These are phyloP conservation scores for Electrophaes corylata DNA, from an alignment of 2,888 invertebrate genomes.

Conservation along the genomic window DNA sequence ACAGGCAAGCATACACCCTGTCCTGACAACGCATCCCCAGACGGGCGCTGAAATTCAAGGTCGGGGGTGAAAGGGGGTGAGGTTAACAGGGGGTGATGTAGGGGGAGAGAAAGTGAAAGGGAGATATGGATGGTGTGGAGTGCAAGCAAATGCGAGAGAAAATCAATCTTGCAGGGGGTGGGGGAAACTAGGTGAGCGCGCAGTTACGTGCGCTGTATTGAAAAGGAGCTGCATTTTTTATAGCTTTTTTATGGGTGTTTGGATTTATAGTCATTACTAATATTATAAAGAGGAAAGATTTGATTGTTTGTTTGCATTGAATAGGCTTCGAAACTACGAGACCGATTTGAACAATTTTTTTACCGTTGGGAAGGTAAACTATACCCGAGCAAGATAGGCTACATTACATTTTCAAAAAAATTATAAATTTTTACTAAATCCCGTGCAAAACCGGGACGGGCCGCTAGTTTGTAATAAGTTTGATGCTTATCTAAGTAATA, in stretches of 20 bases:
- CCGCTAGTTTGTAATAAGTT: background rate
- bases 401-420: no score
- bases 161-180: constrained; percentile 82
- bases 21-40: constrained; percentile 64
- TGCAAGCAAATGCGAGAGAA: constrained; percentile 81
- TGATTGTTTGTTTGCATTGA: no score
- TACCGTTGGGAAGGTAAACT: no score
- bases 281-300: no score
- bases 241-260: constrained; percentile 24
- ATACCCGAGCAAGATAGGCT: no score
- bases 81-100: constrained; percentile 45
- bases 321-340: no score
- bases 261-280: constrained; percentile 19
- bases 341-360: no score
- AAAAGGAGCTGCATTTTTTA: constrained; percentile 52
- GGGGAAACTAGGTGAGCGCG: constrained; percentile 79
- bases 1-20: constrained; percentile 45
- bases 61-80: constrained; percentile 61
- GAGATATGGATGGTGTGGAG: constrained; percentile 64
- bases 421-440: no score
- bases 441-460: no score
- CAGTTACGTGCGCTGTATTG: constrained; percentile 48
- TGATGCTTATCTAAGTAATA: constrained; percentile 1
- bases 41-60: constrained; percentile 77
- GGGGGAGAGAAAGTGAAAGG: constrained; percentile 49